Conservation (phyloP, 2,888 invertebrate species). For the Chrysopilus asiliformis region DNA sequence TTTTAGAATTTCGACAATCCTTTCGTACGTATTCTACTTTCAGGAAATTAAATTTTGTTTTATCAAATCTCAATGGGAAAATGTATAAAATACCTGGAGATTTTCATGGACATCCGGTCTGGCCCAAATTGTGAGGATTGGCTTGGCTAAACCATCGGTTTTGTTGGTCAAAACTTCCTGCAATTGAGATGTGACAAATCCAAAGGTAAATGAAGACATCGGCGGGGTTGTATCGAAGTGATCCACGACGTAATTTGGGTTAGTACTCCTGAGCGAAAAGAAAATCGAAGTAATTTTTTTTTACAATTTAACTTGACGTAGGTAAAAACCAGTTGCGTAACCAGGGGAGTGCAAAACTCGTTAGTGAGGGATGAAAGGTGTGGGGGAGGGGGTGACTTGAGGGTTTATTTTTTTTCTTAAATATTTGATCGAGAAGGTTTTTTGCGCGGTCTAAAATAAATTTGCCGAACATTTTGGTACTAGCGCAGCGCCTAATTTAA, state of each 20-base stretch:
- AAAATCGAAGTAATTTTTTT: too few relatives aligned
- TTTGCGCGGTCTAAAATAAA: neutral
- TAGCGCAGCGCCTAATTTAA: too few relatives aligned
- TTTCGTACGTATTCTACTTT: constrained; percentile 41
- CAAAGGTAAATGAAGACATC: constrained; percentile 64
- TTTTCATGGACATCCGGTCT: constrained; percentile 37
- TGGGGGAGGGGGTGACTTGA: too few relatives aligned
- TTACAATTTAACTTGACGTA: too few relatives aligned
- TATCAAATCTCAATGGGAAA: neutral
- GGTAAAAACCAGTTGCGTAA: too few relatives aligned
- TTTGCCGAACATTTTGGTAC: too few relatives aligned
- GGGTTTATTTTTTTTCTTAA: too few relatives aligned
- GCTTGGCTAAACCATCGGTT: constrained; percentile 19
- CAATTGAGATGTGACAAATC: constrained; percentile 57
- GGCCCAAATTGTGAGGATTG: constrained; percentile 36
- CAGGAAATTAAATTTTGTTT: neutral
- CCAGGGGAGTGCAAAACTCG: too few relatives aligned
- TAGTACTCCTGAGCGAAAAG: constrained; percentile 8
- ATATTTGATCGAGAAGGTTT: too few relatives aligned
- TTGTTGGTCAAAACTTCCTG: constrained; percentile 21
- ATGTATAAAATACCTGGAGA: constrained; percentile 17
- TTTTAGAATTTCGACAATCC: constrained; percentile 43
- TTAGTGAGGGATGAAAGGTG: too few relatives aligned
- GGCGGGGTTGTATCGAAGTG: constrained; percentile 56
- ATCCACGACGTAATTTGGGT: constrained; percentile 48